Conservation (phyloP, 2,797 vertebrate species). For the Eidolon dupreanum region DNA sequence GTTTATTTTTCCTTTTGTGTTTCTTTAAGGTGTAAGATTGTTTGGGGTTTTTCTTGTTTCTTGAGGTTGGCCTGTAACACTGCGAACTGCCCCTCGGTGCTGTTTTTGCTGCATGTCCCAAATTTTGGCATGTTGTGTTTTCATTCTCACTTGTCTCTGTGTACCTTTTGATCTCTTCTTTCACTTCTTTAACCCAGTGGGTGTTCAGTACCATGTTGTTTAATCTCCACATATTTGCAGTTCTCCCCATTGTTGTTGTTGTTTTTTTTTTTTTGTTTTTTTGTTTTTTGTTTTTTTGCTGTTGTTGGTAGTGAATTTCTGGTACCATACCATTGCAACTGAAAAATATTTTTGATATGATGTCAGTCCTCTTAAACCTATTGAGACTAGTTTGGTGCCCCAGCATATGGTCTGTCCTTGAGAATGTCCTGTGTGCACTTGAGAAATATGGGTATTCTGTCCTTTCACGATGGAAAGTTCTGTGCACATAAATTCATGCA, state of each 20-base stretch:
- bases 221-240: not conserved
- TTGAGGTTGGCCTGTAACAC: not conserved
- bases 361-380: not conserved
- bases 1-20: not conserved
- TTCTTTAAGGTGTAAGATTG: not conserved
- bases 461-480: no score
- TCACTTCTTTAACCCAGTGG: not conserved
- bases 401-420: no score
- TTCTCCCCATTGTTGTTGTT: not conserved
- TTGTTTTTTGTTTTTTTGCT: no score
- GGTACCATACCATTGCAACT: not conserved
- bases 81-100: not conserved
- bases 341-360: not conserved
- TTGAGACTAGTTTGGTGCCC: no score
- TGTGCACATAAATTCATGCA: no score
- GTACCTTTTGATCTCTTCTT: not conserved
- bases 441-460: no score
- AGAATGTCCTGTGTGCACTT: no score
- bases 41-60: not conserved
- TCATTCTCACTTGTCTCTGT: not conserved
- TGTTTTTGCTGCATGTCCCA: not conserved
- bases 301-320: not conserved
- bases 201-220: not conserved
- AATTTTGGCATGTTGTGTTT: not conserved
- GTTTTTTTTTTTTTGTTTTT: no score